Base-by-base conservation (phyloP, 64 coral and sea anemone genomes). In the Catalaphyllia jardinei region DNA sequence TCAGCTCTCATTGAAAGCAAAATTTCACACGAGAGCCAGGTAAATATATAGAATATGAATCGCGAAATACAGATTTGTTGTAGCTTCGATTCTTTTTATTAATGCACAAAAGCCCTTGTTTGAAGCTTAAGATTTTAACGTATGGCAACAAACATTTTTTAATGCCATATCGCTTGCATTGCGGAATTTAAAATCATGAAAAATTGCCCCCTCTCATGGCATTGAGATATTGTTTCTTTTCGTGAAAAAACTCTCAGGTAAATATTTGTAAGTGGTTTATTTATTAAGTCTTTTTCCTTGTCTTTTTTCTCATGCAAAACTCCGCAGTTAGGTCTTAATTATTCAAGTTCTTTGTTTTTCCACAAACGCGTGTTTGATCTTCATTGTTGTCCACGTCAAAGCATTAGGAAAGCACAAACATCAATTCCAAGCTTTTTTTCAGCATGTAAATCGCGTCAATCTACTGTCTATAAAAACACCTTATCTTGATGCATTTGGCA, bases 391-490 rank as follows among this genome's bases (percentile, higher is more conserved):
- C 24, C 20, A 71, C n/a, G 31, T 71, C 81, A 85, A 71, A 85
- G 12, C 31, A 49, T 52, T 60, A 55, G 25, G 31, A 25, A 55
- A 33, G 16, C 67, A 17, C 81, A 80, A 80, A 80, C 78, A 80
- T 19, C 6, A 80, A 61, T 35, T 42, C 76, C 24, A 67, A 20
- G 1, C 22, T 69, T 69, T 60, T 72, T 85, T 51, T 64, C 22
- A 30, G 63, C 62, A n/a, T 52, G 59, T 83, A 85, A 85, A 71
- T 71, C 52, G 28, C 38, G 22, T 85, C 28, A 63, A 71, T 67
- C 71, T 85, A 85, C 62, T 42, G 35, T 71, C 19, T 24, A 13
- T 49, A 71, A 85, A 9, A 52, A 71, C 19, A 85, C n/a, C 63
- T 71, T 46, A 85, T 71, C 24, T 39, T 24, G 63, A 49, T 13